Base-by-base conservation (phyloP, 2,113 vertebrate genomes). In the Haemorhous mexicanus region DNA sequence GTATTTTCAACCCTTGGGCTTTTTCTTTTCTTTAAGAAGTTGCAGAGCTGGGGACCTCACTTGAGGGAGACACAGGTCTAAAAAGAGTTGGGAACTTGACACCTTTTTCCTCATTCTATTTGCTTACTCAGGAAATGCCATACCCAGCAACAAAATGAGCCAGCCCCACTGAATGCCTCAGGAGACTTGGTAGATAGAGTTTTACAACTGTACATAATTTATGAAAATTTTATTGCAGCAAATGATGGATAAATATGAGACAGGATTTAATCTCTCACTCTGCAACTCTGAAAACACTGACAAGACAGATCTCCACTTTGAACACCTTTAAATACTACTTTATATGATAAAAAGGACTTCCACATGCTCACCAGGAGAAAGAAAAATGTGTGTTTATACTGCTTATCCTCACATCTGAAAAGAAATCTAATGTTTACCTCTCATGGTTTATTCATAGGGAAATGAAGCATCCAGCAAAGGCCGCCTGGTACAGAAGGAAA, bases 391-490 rank as follows among this genome's bases (percentile, higher is more conserved):
- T 96, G 23, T 91, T 95, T 97, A 58, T 82, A 44, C 46, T 82
- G 67, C n/a, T 79, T 16, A 72, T 30, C 27, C 39, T 55, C 32
- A 77, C 12, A 62, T 85, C 73, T 90, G 83, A 58, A 87, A 92
- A 88, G 64, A 95, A 95, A 95, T 89, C 84, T 96, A 93, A 97
- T 89, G 52, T 96, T 87, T 76, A 84, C 21, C 74, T 97, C 77
- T 92, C 91, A 94, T 79, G 97, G 43, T 97, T 97, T 97, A 95
- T 97, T 97, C 90, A 46, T 93, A 99, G 99, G 98, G 97, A 97
- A 97, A 55, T 46, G 92, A 95, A 92, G 96, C 98, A 92, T 96
- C 97, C 79, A 95, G 94, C 58, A 97, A 98, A 95, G 97, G 98
- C 58, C 93, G 87, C 9, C 50, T 88, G 49, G 59, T 99, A 91